Evolutionary conservation across 2,888 invertebrate genomes (phyloP), one percentile per base, ranked within the genome.

Genomic region (Oegoconia quadripuncta): DNA sequence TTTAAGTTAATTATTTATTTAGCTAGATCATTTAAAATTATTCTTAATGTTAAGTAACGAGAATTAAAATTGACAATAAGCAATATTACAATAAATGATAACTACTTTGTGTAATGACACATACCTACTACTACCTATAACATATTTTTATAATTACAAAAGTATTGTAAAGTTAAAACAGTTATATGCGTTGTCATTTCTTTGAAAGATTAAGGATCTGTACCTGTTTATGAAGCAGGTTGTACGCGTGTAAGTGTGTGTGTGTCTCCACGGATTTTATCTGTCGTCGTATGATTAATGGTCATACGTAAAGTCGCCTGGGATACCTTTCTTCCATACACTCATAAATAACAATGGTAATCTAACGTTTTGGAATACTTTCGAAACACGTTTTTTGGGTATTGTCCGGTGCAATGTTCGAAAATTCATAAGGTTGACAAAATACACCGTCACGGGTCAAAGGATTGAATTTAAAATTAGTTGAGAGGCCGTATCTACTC

Each of bases 241-340:
- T 52, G 38, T 56, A 50, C 55, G 55, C 65, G 58, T 60, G 53
- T n/a, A 52, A 41, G 39, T 48, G 50, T 62, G 51, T 57, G 54
- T 52, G 62, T 53, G 59, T 54, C 49, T 50, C 61, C 58, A 59
- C 59, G 64, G 70, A 72, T 73, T 76, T 75, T 80, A 78, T 81
- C 80, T 76, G 53, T 66, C 60, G 68, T 73, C 74, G 46, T 74
- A 82, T 84, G 84, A 86, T 83, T 78, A 83, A 87, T 87, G 76
- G 62, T 56, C 59, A 50, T 55, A 74, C 73, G 59, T 61, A 71
- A 56, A 74, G 71, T 65, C 65, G 63, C 59, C 56, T 65, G 65
- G 67, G 66, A 75, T 74, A 68, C 70, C 75, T 74, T 74, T 76
- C 71, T 72, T 64, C 65, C 58, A 59, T 59, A 49, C 59, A 55